Evolutionary conservation across 1,140 invertebrate species (phyloP), one percentile per base, ranked within the genome.

Genomic region (Drosophila erecta): DNA sequence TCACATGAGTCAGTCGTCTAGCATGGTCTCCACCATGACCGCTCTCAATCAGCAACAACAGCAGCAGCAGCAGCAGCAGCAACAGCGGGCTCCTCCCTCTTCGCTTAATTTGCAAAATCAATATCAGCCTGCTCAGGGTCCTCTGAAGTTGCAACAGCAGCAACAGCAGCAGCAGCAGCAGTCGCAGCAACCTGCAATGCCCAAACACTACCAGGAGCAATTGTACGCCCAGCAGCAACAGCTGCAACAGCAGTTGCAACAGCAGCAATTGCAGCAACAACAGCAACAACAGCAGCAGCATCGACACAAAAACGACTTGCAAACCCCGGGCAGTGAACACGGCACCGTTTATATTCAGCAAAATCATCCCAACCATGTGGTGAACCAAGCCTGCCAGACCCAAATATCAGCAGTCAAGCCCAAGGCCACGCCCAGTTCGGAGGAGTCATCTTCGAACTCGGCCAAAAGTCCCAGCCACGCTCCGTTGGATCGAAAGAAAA

Each of bases 401-500:
- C 90, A 92, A 56, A 90, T 92, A 41, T 90, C 87, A 6, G 60
- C 81, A 10, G 86, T 83, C 4, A 90, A 85, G 56, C 62, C 77
- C 49, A 93, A 85, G 81, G 61, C 79, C 6, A 92, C 92, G 22
- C 84, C 90, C 62, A 92, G 90, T 57, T 90, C 85, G 1, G 90
- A 92, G 59, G 90, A 92, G 35, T 90, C 84, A 22, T 91, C 84
- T 0, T 64, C 84, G 17, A 77, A 71, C 8, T 86, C 83, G 0
- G 76, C 84, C n/a, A 92, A 81, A 65, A 92, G 90, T 57, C 90
- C 90, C 2, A 76, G 81, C 3, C 93, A 94, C 38, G 93, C 94
- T 30, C 94, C 94, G 2, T 93, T 95, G 24, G 94, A 94, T 56
- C 93, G 95, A 4, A 93, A 95, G 79, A 94, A 95, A 74, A 95